A percentile compares a stretch with the other conserved stretches of the same genome.
phyloP scores from a whole-genome alignment of 2,113 vertebrate genomes.

The Mirza zaza region DNA sequence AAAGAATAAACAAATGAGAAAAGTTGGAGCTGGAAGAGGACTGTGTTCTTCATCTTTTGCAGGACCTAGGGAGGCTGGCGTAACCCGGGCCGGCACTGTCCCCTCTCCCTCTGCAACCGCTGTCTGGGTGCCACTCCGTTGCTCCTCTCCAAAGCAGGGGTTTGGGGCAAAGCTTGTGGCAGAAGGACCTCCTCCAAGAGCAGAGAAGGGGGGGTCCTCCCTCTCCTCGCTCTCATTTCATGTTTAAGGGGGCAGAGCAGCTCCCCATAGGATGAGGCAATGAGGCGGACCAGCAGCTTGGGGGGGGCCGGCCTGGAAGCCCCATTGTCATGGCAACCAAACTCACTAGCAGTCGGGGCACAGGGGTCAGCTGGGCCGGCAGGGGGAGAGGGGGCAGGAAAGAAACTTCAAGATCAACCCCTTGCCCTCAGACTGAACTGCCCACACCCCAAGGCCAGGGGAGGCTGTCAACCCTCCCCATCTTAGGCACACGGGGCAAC shows the following conservation, averaged over 20 bases:
- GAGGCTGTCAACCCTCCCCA: not conserved
- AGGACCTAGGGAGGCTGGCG: not conserved
- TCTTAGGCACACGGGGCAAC: not conserved
- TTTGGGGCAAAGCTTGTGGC: not conserved
- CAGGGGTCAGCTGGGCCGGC: not conserved
- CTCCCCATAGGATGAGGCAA: not conserved
- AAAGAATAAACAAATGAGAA: not conserved
- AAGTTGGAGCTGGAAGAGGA: not conserved
- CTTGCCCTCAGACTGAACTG: not conserved
- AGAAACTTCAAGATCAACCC: not conserved
- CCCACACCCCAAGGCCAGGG: not conserved
- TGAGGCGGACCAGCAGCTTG: not conserved
- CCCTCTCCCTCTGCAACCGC: not conserved
- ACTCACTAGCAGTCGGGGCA: not conserved
- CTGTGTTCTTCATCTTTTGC: not conserved
- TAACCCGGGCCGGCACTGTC: not conserved
- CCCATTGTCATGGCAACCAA: slow-evolving; percentile 7
- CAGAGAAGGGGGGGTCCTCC: not conserved
- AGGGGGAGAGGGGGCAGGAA: not conserved
- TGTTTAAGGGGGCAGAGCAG: not conserved
- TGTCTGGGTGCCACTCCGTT: not conserved
- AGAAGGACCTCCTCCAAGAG: not conserved
- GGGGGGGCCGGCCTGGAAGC: not conserved
- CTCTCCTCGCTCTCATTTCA: not conserved
- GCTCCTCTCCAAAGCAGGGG: not conserved